Evolutionary conservation across 2,113 vertebrate species (phyloP).

Genomic region (Hippoglossus stenolepis): DNA sequence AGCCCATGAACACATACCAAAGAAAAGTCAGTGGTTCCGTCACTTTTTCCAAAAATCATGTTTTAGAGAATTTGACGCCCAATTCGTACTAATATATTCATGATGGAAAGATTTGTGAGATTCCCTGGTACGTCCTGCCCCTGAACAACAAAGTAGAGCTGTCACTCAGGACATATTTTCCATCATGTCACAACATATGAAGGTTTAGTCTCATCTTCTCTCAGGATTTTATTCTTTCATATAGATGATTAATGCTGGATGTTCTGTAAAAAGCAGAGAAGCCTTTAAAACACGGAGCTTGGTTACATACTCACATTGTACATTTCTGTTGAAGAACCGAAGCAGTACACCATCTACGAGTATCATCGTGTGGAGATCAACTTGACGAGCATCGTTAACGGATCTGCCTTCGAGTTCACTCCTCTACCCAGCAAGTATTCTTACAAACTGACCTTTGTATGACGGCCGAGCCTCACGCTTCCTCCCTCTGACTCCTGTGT

Average conservation of each 20-base stretch:
- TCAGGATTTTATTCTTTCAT: no score
- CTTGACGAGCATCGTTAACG: constrained; percentile 83
- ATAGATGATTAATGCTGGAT: background rate
- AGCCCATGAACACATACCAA: no score
- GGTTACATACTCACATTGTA: background rate
- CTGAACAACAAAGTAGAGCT: no score
- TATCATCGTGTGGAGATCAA: constrained; percentile 94
- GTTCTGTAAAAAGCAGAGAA: background rate
- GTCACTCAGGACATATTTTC: no score
- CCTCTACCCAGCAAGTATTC: constrained; percentile 91
- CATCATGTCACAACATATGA: no score
- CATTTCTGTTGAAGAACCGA: constrained; percentile 79
- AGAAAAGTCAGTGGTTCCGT: no score
- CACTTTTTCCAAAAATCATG: no score
- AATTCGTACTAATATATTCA: no score
- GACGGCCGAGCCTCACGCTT: background rate
- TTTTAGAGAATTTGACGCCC: no score
- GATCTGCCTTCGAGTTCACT: constrained; percentile 89
- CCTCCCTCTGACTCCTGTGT: background rate
- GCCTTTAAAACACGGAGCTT: background rate
- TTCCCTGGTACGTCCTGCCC: no score
- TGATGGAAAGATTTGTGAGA: no score
- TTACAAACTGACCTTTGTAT: background rate
- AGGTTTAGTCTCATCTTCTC: no score
- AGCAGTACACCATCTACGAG: constrained; percentile 90